phyloP scores from a whole-genome alignment of 2,888 invertebrate species.

The Amaurobius ferox region DNA sequence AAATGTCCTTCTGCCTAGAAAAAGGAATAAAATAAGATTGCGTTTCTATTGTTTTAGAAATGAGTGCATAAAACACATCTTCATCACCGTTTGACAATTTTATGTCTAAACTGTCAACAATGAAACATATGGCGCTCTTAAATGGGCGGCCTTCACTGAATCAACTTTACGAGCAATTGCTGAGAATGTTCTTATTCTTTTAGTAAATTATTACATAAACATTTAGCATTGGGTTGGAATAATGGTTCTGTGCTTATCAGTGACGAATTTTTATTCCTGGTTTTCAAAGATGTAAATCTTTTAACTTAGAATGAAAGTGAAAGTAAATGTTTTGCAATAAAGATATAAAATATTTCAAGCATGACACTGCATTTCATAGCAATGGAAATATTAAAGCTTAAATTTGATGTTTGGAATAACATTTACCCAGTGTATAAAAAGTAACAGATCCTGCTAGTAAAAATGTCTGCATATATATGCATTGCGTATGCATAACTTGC shows the following conservation, averaged over 20 bases:
- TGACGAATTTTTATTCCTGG: background rate
- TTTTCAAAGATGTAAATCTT: no score
- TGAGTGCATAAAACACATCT: conserved; percentile 20
- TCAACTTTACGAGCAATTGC: conserved; percentile 18
- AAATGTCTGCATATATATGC: no score
- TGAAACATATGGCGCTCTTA: conserved; percentile 24
- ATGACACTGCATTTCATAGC: no score
- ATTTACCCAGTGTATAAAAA: no score
- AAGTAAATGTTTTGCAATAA: no score
- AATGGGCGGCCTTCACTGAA: conserved; percentile 23
- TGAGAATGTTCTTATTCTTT: conserved; percentile 13
- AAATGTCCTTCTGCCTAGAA: no score
- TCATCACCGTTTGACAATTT: conserved; percentile 44
- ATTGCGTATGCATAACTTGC: no score
- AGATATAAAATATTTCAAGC: no score
- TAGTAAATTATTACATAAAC: conserved; percentile 26
- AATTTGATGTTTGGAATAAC: no score
- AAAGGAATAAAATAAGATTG: background rate
- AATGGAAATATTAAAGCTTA: no score
- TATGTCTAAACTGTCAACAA: conserved; percentile 33
- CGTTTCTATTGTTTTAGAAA: background rate
- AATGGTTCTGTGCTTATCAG: background rate
- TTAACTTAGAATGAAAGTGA: no score
- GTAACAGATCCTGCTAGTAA: no score
- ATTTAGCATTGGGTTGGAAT: conserved; percentile 12